Base-by-base conservation (phyloP, 2,888 invertebrate genomes). In the Lottia gigantea region DNA sequence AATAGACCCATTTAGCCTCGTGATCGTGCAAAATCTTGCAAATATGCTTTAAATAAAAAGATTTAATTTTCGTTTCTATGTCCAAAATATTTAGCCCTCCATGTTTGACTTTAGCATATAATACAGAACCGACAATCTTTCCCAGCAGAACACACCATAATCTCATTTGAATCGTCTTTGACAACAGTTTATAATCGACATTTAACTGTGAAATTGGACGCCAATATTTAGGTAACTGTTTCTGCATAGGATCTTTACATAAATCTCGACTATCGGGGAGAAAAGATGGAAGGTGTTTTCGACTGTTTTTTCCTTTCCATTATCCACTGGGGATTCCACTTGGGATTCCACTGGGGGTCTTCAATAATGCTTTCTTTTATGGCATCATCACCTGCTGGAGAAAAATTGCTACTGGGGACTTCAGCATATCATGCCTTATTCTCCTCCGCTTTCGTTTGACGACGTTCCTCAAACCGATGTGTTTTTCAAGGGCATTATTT, bases 181-280 rank as follows among this genome's bases (percentile, higher is more conserved):
- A 77, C 7, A 79, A 46, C 62, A 78, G 73, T 72, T 80, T 78
- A 19, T 76, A 71, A 68, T 80, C 78, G 12, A 75, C 55, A 72
- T 78, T 76, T 55, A 80, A 64, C 2, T 78, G 61, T 12, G 77
- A 77, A 46, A 80, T 80, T 12, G 79, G 81, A 14, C 78, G 62
- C 66, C 76, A 79, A 63, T 72, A 71, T 71, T 77, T 76, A 61
- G 78, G 64, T 65, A 71, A 16, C 12, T 66, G 40, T 16, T 68
- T 47, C 46, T 76, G 67, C 45, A 55, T 46, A 40, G 23, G 46
- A 67, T 79, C 77, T 76, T 79, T 78, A 69, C 76, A 76, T 47
- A 80, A 47, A n/a, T n/a, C n/a, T n/a, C n/a, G n/a, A n/a, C n/a
- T n/a, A n/a, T n/a, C n/a, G 31, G 31, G 31, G 31, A 31, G 6